phyloP scores from a whole-genome alignment of 2,888 invertebrate genomes.

The Myopa testacea region DNA sequence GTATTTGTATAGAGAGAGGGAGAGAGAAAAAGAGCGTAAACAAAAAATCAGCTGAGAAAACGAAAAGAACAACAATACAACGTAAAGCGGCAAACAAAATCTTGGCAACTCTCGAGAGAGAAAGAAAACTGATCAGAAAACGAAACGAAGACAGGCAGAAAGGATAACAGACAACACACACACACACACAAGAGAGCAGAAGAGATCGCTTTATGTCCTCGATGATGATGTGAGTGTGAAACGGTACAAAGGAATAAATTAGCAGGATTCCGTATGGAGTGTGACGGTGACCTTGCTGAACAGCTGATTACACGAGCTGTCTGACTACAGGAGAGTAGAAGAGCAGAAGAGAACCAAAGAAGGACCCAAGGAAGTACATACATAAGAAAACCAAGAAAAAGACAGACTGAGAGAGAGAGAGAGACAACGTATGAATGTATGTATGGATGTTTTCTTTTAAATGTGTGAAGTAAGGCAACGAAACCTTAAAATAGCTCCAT shows the following conservation, averaged over 20 bases:
- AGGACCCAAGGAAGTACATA: neutral
- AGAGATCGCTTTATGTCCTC: neutral
- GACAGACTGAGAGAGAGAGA: neutral
- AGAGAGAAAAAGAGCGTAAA: too few species aligned
- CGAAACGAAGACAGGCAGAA: neutral
- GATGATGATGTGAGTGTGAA: neutral
- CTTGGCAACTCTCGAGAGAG: neutral
- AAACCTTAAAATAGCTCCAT: neutral
- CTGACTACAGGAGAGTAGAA: constrained; percentile 36
- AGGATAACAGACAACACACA: neutral
- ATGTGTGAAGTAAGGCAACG: neutral
- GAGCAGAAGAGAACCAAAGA: neutral
- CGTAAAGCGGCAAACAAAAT: neutral
- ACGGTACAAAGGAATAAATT: neutral
- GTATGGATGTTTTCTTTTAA: neutral
- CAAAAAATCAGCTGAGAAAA: neutral
- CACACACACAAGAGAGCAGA: neutral
- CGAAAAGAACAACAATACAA: neutral
- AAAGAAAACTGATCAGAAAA: constrained; percentile 1
- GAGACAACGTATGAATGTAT: too few species aligned
- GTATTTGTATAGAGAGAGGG: too few species aligned
- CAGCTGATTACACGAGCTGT: constrained; percentile 43
- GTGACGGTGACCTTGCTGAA: constrained; percentile 23
- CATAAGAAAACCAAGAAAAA: neutral
- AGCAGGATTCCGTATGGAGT: neutral